These are phyloP conservation scores for Melanostoma scalare DNA, from an alignment of 2,888 invertebrate species.

Conservation along the genomic window DNA sequence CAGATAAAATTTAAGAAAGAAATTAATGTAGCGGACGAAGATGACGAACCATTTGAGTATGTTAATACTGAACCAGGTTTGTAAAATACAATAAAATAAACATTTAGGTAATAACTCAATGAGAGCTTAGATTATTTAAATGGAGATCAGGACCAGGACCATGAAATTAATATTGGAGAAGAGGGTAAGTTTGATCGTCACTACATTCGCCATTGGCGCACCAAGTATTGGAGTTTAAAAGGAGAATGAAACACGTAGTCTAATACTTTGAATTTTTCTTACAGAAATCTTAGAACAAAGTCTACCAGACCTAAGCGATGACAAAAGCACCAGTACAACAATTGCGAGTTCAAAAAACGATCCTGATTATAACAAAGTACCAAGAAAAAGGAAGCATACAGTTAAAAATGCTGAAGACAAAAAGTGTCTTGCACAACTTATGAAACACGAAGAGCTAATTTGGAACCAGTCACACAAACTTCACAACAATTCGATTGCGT, in stretches of 20 bases:
- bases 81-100: not conserved
- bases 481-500: slow-evolving; percentile 1
- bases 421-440: slow-evolving; percentile 15
- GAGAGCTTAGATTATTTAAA: too few species aligned
- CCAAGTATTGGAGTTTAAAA: too few species aligned
- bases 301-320: too few species aligned
- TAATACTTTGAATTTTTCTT: too few species aligned
- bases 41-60: slow-evolving; percentile 9
- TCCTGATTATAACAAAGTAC: slow-evolving; percentile 9
- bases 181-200: not conserved
- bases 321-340: too few species aligned
- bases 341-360: not conserved
- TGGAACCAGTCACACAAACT: slow-evolving; percentile 18
- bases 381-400: slow-evolving; percentile 8
- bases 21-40: not conserved
- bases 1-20: slow-evolving; percentile 5
- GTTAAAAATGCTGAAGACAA: slow-evolving; percentile 14
- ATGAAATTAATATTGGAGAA: not conserved
- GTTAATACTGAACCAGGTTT: slow-evolving; percentile 8
- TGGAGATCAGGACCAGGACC: not conserved
- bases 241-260: too few species aligned
- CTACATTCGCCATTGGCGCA: not conserved
- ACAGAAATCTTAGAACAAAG: too few species aligned
- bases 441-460: slow-evolving; percentile 26
- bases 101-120: not conserved